A percentile compares a stretch with the other conserved stretches of the same genome.
phyloP scores from a whole-genome alignment of 2,797 vertebrate species.

The Sebastes hubbsi region DNA sequence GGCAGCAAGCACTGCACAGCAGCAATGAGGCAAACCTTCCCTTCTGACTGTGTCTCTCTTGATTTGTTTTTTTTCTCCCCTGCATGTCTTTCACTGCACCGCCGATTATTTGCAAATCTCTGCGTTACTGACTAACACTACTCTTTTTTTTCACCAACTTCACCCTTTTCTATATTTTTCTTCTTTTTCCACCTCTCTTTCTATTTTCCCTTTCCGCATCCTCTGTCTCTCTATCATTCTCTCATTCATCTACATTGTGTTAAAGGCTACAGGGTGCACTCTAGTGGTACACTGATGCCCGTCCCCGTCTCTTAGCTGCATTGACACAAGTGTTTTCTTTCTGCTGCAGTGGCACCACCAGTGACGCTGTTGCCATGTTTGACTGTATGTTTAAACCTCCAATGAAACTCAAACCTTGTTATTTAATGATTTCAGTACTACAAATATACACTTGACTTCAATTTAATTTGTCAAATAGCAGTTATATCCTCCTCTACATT shows the following conservation, averaged over 20 bases:
- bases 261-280: slow-evolving; percentile 68
- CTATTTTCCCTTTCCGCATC: background rate
- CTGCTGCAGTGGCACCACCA: slow-evolving; percentile 4
- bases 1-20: slow-evolving; percentile 29
- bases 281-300: slow-evolving; percentile 60
- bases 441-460: background rate
- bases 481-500: background rate
- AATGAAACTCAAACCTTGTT: background rate
- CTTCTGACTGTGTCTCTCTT: background rate
- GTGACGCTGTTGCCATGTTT: background rate
- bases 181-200: background rate
- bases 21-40: background rate
- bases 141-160: background rate
- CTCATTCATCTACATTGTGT: slow-evolving; percentile 17
- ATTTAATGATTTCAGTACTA: background rate
- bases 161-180: background rate
- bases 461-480: background rate
- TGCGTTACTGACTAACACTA: background rate
- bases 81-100: background rate
- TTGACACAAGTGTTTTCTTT: slow-evolving; percentile 6
- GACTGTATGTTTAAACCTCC: background rate
- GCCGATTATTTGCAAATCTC: background rate
- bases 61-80: slow-evolving; percentile 5
- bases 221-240: background rate
- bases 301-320: slow-evolving; percentile 29